Evolutionary conservation across 2,888 invertebrate species (phyloP).

Genomic region (Drosophila cyrtoloma): DNA sequence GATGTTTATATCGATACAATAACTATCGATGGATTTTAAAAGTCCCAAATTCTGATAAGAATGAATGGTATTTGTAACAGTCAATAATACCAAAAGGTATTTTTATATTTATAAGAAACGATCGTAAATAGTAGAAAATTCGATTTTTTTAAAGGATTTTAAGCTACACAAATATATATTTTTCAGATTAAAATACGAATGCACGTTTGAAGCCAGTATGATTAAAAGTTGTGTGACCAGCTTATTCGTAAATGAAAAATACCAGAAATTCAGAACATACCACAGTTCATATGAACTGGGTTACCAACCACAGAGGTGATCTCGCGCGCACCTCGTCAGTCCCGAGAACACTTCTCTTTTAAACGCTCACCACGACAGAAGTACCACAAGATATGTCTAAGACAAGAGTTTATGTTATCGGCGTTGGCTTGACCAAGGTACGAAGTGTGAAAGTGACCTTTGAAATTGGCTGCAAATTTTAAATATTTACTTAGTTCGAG

Average conservation of each 20-base stretch:
- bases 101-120: background rate
- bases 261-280: background rate
- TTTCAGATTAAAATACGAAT: background rate
- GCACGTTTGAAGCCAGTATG: background rate
- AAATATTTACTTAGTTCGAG: constrained; percentile 88
- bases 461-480: constrained; percentile 21
- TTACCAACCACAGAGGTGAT: constrained; percentile 15
- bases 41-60: background rate
- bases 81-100: background rate
- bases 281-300: background rate
- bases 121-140: background rate
- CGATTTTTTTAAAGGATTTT: background rate
- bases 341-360: constrained; percentile 30
- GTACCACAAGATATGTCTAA: constrained; percentile 72
- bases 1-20: constrained; percentile 26
- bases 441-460: constrained; percentile 56
- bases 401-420: constrained; percentile 93
- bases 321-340: constrained; percentile 1
- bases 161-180: background rate
- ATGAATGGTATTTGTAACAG: background rate
- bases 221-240: background rate
- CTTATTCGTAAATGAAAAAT: background rate
- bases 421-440: constrained; percentile 98
- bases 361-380: constrained; percentile 12
- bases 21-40: background rate